Evolutionary conservation across 2,113 vertebrate species (phyloP), one percentile per base, ranked within the genome.

Genomic region (Anguilla japonica): DNA sequence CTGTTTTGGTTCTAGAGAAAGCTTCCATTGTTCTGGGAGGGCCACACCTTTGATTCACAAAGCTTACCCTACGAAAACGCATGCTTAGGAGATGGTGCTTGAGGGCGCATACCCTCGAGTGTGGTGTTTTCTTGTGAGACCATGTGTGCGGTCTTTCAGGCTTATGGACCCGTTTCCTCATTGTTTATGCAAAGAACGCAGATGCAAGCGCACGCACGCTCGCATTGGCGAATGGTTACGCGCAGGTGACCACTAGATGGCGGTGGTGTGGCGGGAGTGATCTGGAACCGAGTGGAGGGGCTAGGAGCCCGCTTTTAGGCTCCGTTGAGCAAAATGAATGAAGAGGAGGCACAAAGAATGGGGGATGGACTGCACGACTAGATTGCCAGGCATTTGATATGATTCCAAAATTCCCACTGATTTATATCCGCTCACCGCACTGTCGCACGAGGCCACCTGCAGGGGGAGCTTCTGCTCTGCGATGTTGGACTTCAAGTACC

Each of bases 171-270:
- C n/a, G n/a, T 29, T 34, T 75, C 26, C n/a, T 34, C 71, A n/a
- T 75, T 75, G 26, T 75, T 75, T n/a, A n/a, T 75, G 71, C n/a
- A 75, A 75, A 34, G 71, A 29, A 75, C 26, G n/a, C 29, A 46
- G 43, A 81, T 46, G 41, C 22, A 41, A 41, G 41, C n/a, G 50
- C 81, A 41, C 85, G 88, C 89, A 56, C 20, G 89, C 89, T 15
- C n/a, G 75, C 20, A 20, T 0, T 26, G 67, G 40, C 18, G 63
- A 78, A 60, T 22, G 26, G 86, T 79, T 14, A 87, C 75, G 46
- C 14, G 29, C 46, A 40, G n/a, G 84, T 82, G 84, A 83, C 94
- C 96, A 92, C 96, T 94, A 90, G 95, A 94, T 94, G 94, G 95
- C 95, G 95, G 93, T 96, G 92, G 92, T 94, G 94, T 90, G 95